phyloP scores from a whole-genome alignment of 2,888 invertebrate genomes.

The Dermolepida albohirtum region DNA sequence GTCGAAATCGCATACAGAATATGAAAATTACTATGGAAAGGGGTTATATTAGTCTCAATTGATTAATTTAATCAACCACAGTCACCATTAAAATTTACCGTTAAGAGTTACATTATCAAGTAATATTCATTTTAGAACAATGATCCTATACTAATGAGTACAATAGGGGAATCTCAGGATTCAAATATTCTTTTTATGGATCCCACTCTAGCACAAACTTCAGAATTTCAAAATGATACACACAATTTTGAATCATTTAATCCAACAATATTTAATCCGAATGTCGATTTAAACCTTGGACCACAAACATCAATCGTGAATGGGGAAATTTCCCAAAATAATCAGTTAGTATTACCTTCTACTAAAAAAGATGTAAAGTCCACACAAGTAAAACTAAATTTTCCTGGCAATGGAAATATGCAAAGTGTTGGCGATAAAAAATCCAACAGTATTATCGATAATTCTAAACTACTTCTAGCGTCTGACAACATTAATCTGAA shows the following conservation, averaged over 20 bases:
- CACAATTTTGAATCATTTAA: constrained; percentile 43
- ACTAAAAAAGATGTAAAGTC: constrained; percentile 10
- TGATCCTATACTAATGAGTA: constrained; percentile 52
- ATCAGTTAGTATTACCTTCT: constrained; percentile 6
- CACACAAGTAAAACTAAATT: constrained; percentile 7
- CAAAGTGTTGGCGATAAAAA: background rate
- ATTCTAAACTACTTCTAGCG: constrained; percentile 29
- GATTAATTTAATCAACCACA: too few relatives aligned
- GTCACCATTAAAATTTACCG: too few relatives aligned
- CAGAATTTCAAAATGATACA: constrained; percentile 34
- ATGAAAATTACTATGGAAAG: too few relatives aligned
- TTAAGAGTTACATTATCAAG: too few relatives aligned
- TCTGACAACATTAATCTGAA: constrained; percentile 23
- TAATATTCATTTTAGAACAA: constrained; percentile 36
- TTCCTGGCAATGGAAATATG: background rate
- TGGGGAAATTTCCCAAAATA: constrained; percentile 6
- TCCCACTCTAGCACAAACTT: constrained; percentile 33
- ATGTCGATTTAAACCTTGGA: constrained; percentile 8
- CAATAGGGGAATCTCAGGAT: constrained; percentile 54
- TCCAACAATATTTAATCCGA: constrained; percentile 30
- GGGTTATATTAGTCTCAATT: too few relatives aligned
- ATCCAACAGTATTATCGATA: background rate
- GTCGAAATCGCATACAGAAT: too few relatives aligned
- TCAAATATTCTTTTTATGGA: constrained; percentile 51
- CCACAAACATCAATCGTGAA: constrained; percentile 8